Percentiles rank a stretch among this genome's conserved stretches.
phyloP scores from a whole-genome alignment of 2,797 vertebrate species.

The Darevskia mixta region DNA sequence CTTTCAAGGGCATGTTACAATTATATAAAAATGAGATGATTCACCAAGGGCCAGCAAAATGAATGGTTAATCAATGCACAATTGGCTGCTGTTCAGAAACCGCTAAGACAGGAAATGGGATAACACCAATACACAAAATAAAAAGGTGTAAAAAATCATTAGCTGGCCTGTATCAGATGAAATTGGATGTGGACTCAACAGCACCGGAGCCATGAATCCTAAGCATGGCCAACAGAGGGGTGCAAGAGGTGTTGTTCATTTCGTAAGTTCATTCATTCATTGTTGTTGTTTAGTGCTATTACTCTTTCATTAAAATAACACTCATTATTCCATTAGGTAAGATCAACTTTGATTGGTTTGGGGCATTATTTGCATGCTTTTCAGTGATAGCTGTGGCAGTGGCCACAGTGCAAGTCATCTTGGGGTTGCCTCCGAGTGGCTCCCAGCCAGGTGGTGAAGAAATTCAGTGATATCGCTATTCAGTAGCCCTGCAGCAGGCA shows the following conservation, averaged over 20 bases:
- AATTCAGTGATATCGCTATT: background rate
- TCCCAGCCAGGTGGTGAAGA: background rate
- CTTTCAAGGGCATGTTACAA: conserved; percentile 17
- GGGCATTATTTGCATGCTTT: background rate
- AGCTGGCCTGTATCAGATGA: background rate
- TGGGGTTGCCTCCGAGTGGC: too few relatives aligned
- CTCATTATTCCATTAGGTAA: background rate
- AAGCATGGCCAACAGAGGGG: background rate
- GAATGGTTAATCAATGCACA: conserved; percentile 34
- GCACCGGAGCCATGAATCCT: background rate
- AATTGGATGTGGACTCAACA: background rate
- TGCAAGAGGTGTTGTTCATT: background rate
- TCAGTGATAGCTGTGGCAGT: background rate
- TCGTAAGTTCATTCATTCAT: background rate
- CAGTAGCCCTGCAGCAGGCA: background rate
- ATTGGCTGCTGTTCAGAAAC: conserved; percentile 35
- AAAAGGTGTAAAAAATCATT: conserved; percentile 10
- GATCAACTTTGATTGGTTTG: too few relatives aligned
- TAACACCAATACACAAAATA: background rate
- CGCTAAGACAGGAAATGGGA: conserved; percentile 4
- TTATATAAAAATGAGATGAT: conserved; percentile 23
- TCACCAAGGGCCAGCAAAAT: conserved; percentile 14
- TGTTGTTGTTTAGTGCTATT: background rate
- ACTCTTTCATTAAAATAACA: background rate
- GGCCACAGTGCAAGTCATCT: background rate